phyloP scores from a whole-genome alignment of 2,797 vertebrate species.

The Siniperca undulata region DNA sequence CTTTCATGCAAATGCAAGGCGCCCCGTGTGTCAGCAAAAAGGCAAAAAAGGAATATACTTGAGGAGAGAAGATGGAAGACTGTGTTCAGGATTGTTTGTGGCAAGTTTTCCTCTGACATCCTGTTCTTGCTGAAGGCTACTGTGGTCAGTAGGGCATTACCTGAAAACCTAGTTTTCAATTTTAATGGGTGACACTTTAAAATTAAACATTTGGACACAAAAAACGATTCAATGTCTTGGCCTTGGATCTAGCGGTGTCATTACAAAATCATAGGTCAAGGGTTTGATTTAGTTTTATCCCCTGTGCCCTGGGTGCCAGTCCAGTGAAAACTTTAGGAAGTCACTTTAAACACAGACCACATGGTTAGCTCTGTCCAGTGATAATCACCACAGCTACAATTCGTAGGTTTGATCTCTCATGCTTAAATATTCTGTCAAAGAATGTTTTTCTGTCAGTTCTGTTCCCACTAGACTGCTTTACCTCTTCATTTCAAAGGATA shows the following conservation, averaged over 20 bases:
- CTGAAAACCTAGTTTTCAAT: neutral
- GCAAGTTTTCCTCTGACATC: slow-evolving; percentile 36
- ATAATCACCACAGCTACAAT: slow-evolving; percentile 56
- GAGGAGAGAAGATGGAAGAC: slow-evolving; percentile 25
- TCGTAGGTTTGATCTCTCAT: slow-evolving; percentile 58
- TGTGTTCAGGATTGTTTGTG: slow-evolving; percentile 11
- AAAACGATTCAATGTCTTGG: neutral
- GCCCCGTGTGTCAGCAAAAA: slow-evolving; percentile 62
- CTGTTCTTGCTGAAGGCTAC: slow-evolving; percentile 30
- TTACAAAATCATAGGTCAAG: neutral
- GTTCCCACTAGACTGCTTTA: slow-evolving; percentile 61
- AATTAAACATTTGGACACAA: neutral
- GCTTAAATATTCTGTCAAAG: slow-evolving; percentile 68
- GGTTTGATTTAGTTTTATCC: slow-evolving; percentile 4
- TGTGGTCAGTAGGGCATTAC: slow-evolving; percentile 1
- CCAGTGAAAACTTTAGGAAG: slow-evolving; percentile 34
- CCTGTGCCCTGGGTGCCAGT: slow-evolving; percentile 1
- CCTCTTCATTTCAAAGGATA: slow-evolving; percentile 77
- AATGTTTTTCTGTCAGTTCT: slow-evolving; percentile 46
- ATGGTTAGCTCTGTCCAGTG: slow-evolving; percentile 43
- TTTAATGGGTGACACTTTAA: slow-evolving; percentile 1
- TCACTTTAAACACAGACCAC: slow-evolving; percentile 45
- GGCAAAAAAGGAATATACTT: slow-evolving; percentile 24
- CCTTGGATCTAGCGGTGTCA: neutral
- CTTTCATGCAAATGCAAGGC: slow-evolving; percentile 69